A percentile compares a stretch with the other conserved stretches of the same genome.
Conservation (phyloP, 2,888 invertebrate species). For the Drosophila basisetae region DNA sequence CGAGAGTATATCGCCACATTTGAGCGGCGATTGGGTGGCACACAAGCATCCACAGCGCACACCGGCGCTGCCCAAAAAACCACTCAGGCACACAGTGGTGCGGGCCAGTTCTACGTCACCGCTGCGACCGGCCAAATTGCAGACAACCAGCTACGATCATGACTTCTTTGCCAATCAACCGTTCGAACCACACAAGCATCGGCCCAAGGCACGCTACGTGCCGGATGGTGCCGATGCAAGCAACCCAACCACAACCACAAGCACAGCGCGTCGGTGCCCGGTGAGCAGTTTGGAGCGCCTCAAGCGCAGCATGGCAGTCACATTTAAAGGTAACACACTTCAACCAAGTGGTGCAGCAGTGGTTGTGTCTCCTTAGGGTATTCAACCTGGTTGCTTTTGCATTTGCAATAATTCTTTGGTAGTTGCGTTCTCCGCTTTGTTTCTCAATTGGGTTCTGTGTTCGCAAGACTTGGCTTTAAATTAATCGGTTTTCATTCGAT, state of each 20-base stretch:
- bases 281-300: conserved; percentile 64
- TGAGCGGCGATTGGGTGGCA: conserved; percentile 92
- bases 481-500: conserved; percentile 50
- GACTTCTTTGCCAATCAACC: conserved; percentile 88
- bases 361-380: conserved; percentile 28
- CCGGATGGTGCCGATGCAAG: conserved; percentile 86
- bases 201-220: conserved; percentile 91
- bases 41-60: conserved; percentile 88
- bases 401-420: background rate
- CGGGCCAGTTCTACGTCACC: conserved; percentile 87
- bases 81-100: conserved; percentile 60
- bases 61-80: conserved; percentile 74
- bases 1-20: conserved; percentile 91
- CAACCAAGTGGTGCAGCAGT: conserved; percentile 39
- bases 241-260: conserved; percentile 79
- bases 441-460: conserved; percentile 16
- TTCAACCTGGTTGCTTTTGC: conserved; percentile 20
- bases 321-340: conserved; percentile 81
- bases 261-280: conserved; percentile 86
- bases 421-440: conserved; percentile 23
- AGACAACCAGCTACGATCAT: conserved; percentile 75
- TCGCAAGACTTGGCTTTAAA: background rate
- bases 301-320: conserved; percentile 79
- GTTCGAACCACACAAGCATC: conserved; percentile 91
- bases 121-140: conserved; percentile 85